Evolutionary conservation across 2,888 invertebrate species (phyloP).

Genomic region (Nomada fucata): DNA sequence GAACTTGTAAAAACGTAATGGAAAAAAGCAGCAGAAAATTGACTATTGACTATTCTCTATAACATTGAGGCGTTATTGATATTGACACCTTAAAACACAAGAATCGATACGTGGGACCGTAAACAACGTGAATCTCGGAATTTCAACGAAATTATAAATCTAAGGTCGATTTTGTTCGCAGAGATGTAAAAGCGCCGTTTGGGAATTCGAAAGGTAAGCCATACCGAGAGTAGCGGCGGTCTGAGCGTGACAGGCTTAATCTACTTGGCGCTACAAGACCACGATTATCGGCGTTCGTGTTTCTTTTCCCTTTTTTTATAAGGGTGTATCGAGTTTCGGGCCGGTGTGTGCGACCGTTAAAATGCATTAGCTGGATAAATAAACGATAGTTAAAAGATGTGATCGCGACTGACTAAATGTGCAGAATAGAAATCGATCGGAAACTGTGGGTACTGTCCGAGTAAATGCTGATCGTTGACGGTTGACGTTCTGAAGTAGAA

Average conservation of each 20-base stretch:
- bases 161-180: too few relatives aligned
- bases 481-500: too few relatives aligned
- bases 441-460: not conserved
- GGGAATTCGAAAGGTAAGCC: not conserved
- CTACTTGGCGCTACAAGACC: constrained; percentile 44
- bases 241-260: constrained; percentile 54
- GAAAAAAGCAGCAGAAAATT: not conserved
- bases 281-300: constrained; percentile 34
- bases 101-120: constrained; percentile 3
- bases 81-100: constrained; percentile 15
- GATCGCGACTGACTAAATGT: not conserved
- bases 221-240: not conserved
- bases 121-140: too few relatives aligned
- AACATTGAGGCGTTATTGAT: constrained; percentile 4
- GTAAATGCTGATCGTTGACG: too few relatives aligned
- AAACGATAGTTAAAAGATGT: not conserved
- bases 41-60: not conserved
- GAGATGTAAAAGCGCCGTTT: too few relatives aligned
- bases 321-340: not conserved
- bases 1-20: constrained; percentile 11
- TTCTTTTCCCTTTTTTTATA: constrained; percentile 32
- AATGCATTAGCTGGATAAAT: constrained; percentile 21
- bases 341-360: not conserved
- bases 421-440: not conserved
- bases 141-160: too few relatives aligned